Percentiles rank a stretch among this genome's conserved stretches.
phyloP scores from a whole-genome alignment of 2,797 vertebrate genomes.

The Oceanodroma leucorhoa region DNA sequence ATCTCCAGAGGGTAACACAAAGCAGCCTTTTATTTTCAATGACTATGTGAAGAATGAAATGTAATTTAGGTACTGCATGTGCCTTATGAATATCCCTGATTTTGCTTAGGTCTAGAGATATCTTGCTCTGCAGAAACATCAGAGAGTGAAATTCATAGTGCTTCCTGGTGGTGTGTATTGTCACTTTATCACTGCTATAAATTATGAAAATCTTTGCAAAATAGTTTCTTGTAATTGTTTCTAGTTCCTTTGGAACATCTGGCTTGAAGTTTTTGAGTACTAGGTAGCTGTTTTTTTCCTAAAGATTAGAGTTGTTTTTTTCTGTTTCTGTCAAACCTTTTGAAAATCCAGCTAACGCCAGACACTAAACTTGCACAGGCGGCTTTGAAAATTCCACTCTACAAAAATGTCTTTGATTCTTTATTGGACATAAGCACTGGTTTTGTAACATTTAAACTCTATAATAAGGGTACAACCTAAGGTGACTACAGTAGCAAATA shows the following conservation, averaged over 20 bases:
- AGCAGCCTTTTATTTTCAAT: neutral
- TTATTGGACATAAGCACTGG: neutral
- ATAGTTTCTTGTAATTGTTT: neutral
- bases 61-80: neutral
- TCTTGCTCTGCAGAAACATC: neutral
- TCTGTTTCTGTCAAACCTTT: neutral
- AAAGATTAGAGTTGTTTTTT: neutral
- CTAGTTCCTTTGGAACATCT: neutral
- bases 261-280: neutral
- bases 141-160: neutral
- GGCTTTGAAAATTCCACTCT: neutral
- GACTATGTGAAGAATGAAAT: neutral
- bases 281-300: neutral
- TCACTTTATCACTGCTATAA: neutral
- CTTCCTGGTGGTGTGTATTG: neutral
- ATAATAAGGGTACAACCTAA: neutral
- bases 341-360: neutral
- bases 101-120: neutral
- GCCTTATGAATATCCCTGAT: neutral
- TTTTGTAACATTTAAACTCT: neutral
- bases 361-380: neutral
- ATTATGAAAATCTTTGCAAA: neutral
- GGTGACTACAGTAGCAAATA: neutral
- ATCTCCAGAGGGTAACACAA: neutral
- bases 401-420: neutral